Evolutionary conservation across 1,140 invertebrate species (phyloP).

Genomic region (Listronotus oregonensis): DNA sequence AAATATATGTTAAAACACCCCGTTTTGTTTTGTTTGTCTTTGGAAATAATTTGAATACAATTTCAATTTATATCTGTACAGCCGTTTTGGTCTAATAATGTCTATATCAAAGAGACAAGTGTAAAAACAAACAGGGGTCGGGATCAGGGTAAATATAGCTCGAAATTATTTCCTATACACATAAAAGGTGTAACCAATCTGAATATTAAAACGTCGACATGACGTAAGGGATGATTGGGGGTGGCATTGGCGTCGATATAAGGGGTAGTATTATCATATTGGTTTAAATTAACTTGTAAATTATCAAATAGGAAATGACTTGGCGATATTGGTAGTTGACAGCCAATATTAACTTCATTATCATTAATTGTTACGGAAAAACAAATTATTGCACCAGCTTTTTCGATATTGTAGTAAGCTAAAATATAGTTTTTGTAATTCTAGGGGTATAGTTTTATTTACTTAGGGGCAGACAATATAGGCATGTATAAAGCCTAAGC

Average conservation of each 20-base stretch:
- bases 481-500: too few relatives aligned
- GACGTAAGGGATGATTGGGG: constrained; percentile 27
- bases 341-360: neutral
- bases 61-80: constrained; percentile 42
- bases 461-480: too few relatives aligned
- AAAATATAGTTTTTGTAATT: too few relatives aligned
- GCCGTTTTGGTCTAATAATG: constrained; percentile 46
- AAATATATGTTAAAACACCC: constrained; percentile 25
- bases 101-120: constrained; percentile 54
- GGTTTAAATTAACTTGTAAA: constrained; percentile 30
- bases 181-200: constrained; percentile 59
- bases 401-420: too few relatives aligned
- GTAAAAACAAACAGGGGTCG: constrained; percentile 55
- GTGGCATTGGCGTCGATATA: constrained; percentile 12
- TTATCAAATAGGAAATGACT: constrained; percentile 25
- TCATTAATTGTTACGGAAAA: too few relatives aligned
- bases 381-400: too few relatives aligned
- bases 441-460: too few relatives aligned
- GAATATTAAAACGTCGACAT: constrained; percentile 54
- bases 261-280: constrained; percentile 10
- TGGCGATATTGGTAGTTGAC: constrained; percentile 9
- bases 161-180: constrained; percentile 56
- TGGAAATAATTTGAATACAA: constrained; percentile 42
- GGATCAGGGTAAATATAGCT: constrained; percentile 48
- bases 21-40: constrained; percentile 32